Percentiles rank a stretch among this genome's conserved stretches.
phyloP scores from a whole-genome alignment of 2,113 vertebrate species.

The Bubo scandiacus region DNA sequence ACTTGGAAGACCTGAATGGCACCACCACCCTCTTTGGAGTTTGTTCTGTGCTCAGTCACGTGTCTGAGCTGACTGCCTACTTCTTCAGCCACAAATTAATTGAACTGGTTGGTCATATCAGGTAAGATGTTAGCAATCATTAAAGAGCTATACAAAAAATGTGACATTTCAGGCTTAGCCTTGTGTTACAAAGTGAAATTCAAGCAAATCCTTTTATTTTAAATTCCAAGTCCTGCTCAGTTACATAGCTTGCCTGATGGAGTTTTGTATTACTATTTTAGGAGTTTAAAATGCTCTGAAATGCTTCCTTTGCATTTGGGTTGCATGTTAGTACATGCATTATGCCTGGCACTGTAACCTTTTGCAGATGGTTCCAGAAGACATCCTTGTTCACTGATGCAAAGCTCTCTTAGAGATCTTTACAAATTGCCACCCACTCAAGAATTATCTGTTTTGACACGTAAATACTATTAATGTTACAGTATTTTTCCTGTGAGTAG shows the following conservation, averaged over 20 bases:
- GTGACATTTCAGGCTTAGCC: background rate
- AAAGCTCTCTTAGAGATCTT: background rate
- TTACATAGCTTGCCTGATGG: background rate
- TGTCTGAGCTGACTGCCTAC: slow-evolving; percentile 93
- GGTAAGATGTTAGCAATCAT: slow-evolving; percentile 71
- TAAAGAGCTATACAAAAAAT: background rate
- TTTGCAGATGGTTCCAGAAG: background rate
- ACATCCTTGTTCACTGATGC: background rate
- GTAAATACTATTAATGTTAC: background rate
- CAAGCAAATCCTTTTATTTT: background rate
- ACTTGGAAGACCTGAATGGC: slow-evolving; percentile 92
- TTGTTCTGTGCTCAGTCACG: slow-evolving; percentile 92
- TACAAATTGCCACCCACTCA: background rate
- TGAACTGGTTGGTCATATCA: slow-evolving; percentile 95
- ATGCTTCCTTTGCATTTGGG: background rate
- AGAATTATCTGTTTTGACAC: background rate
- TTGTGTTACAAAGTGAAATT: background rate
- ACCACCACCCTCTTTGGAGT: slow-evolving; percentile 95
- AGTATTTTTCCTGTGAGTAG: background rate
- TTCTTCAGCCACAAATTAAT: slow-evolving; percentile 98
- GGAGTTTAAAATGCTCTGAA: background rate
- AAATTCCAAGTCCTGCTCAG: background rate
- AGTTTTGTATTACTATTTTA: background rate
- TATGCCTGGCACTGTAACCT: background rate
- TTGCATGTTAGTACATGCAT: background rate